phyloP scores from a whole-genome alignment of 2,888 invertebrate species.

The Entomobrya proxima region DNA sequence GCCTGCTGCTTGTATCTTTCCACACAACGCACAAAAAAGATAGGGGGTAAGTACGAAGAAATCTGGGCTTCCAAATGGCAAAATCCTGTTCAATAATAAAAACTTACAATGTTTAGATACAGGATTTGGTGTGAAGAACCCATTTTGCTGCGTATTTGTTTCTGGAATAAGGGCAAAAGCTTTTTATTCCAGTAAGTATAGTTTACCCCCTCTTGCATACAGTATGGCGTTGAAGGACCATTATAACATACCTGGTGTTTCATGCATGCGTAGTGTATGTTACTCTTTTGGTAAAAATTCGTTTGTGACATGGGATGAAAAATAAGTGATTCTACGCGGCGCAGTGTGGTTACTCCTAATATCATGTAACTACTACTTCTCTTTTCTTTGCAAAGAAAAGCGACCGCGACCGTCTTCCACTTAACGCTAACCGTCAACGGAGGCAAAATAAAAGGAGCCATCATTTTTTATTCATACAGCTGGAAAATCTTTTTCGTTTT shows the following conservation, averaged over 20 bases:
- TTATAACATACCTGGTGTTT: no score
- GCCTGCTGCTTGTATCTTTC: neutral
- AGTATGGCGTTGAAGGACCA: neutral
- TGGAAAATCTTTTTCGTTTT: neutral
- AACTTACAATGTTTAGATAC: conserved; percentile 1
- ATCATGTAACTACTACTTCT: neutral
- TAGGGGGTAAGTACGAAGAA: neutral
- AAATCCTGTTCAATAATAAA: neutral
- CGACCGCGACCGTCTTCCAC: conserved; percentile 6
- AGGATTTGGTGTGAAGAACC: neutral
- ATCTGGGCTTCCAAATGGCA: neutral
- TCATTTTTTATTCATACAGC: conserved; percentile 46
- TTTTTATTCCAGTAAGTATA: neutral
- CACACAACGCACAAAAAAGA: neutral
- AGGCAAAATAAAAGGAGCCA: conserved; percentile 3
- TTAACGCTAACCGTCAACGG: neutral
- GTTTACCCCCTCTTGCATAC: no score
- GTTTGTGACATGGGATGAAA: neutral
- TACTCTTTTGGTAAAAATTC: no score
- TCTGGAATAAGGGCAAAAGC: neutral
- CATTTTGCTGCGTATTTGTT: neutral
- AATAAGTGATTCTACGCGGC: neutral
- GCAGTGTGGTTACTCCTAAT: neutral
- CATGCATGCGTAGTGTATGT: no score
- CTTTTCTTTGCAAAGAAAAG: neutral